Evolutionary conservation across 2,113 vertebrate genomes (phyloP), one percentile per base, ranked within the genome.

Genomic region (Nesospiza acunhae): DNA sequence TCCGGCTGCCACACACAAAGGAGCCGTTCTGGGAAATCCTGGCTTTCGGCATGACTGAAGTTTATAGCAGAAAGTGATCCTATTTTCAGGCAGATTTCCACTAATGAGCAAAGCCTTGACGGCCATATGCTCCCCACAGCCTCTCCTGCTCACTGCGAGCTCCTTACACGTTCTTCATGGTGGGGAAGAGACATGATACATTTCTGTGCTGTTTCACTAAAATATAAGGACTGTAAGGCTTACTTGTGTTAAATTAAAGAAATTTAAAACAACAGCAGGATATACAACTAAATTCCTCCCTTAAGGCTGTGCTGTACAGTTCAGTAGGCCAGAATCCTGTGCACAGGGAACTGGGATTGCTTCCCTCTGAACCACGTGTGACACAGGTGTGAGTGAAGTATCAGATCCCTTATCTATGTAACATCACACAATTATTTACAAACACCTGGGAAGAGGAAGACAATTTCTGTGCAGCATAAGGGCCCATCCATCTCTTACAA

Each of bases 61-160:
- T 76, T 94, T 94, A 88, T 8, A 58, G 86, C 70, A 92, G 89
- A 90, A 90, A 96, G 72, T 37, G 86, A 86, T 97, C 96, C 83
- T 76, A 58, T 86, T 94, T 86, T 90, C 86, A 93, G 92, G 89
- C 93, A 93, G 90, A 92, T 93, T 96, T 94, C 83, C 93, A 81
- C 92, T 94, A 94, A 89, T 47, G 94, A 96, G 92, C 73, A 84
- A 74, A 94, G 89, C 59, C 91, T 94, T 84, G 89, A 88, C 2
- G 44, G 73, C 93, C 95, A 91, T 96, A 93, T 93, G 91, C 84
- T 94, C 86, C 86, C 68, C 75, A 60, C 93, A 94, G 90, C 91
- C 69, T 90, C 59, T 81, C 90, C 85, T 9, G 52, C 89, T 93
- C n/a, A 1, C 70, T 82, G 77, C 7, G 31, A 46, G 42, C 3